A percentile compares a stretch with the other conserved stretches of the same genome.
Evolutionary conservation across 2,113 vertebrate genomes (phyloP).

Genomic region (Xerus inauris): DNA sequence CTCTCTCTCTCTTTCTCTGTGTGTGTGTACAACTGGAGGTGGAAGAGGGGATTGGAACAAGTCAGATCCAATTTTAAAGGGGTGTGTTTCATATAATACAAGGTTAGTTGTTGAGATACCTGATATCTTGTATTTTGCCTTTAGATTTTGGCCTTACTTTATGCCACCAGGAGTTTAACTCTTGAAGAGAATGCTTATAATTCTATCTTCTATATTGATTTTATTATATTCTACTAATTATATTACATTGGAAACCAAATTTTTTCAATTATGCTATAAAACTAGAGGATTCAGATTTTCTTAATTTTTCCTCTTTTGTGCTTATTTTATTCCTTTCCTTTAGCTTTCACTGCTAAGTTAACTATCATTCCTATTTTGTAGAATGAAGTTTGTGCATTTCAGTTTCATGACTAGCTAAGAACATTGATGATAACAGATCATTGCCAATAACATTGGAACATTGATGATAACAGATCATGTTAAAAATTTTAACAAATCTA

Average conservation of each 20-base stretch:
- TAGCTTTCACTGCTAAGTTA: not conserved
- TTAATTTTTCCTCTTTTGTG: not conserved
- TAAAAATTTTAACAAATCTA: not conserved
- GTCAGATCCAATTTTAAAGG: not conserved
- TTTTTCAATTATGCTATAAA: not conserved
- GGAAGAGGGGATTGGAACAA: not conserved
- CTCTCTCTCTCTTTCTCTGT: no score
- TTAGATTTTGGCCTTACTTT: conserved; percentile 42
- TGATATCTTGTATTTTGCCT: not conserved
- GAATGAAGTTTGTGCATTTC: not conserved
- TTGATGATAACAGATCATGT: not conserved
- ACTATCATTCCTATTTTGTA: not conserved
- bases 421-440: not conserved
- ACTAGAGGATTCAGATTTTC: not conserved
- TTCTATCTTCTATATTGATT: not conserved
- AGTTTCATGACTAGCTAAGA: not conserved
- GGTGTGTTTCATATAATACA: not conserved
- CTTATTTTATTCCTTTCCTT: not conserved
- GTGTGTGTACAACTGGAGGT: not conserved
- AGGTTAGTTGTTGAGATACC: not conserved
- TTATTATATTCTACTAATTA: not conserved
- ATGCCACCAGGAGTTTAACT: not conserved
- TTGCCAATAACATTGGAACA: not conserved
- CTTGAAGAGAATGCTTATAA: not conserved
- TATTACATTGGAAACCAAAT: not conserved